phyloP scores from a whole-genome alignment of 2,888 invertebrate genomes.

The Zonitis immaculata region DNA sequence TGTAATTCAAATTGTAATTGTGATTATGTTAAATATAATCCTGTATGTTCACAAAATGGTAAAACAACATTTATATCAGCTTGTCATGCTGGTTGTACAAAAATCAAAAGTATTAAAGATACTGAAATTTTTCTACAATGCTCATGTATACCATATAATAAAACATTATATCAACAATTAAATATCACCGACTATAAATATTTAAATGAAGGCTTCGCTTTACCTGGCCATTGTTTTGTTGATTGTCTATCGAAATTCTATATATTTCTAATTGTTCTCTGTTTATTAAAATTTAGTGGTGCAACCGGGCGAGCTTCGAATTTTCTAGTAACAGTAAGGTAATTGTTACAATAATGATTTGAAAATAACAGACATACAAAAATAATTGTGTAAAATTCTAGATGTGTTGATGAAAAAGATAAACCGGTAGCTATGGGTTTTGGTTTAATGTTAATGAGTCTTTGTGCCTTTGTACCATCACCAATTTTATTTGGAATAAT shows the following conservation, averaged over 20 bases:
- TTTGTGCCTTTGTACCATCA: conserved; percentile 70
- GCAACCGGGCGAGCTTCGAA: conserved; percentile 60
- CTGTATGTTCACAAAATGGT: conserved; percentile 63
- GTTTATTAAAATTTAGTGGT: conserved; percentile 56
- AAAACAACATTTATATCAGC: conserved; percentile 67
- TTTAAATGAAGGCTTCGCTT: conserved; percentile 41
- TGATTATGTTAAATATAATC: conserved; percentile 67
- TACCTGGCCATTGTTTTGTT: conserved; percentile 54
- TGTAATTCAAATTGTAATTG: conserved; percentile 66
- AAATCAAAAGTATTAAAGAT: conserved; percentile 45
- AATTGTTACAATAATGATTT: too few relatives aligned
- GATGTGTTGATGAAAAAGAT: conserved; percentile 68
- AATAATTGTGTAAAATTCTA: conserved; percentile 30
- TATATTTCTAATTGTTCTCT: conserved; percentile 53
- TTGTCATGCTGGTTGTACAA: conserved; percentile 72
- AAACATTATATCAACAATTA: conserved; percentile 15
- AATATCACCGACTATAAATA: conserved; percentile 1
- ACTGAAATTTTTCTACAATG: conserved; percentile 52
- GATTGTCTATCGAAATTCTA: conserved; percentile 56
- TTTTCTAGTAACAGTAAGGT: conserved; percentile 58
- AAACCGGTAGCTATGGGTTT: conserved; percentile 70
- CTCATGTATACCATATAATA: conserved; percentile 45
- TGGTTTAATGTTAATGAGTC: conserved; percentile 62
- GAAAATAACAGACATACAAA: too few relatives aligned
- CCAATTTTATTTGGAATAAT: conserved; percentile 73